These are phyloP conservation scores for Phataginus tetradactyla DNA, from an alignment of 2,797 vertebrate genomes.

Conservation along the genomic window DNA sequence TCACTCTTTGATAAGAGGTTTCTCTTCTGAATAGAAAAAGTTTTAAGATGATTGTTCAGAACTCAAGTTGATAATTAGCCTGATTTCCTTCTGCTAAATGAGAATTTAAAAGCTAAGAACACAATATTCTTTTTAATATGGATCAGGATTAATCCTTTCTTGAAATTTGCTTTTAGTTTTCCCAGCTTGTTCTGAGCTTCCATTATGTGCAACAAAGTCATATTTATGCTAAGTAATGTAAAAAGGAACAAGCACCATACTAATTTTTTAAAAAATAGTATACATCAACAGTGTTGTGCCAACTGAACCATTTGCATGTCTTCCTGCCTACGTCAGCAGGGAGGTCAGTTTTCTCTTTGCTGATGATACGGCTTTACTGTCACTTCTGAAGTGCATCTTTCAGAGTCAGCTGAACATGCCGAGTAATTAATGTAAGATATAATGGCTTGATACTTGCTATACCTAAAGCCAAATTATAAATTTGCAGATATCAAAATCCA, in stretches of 20 bases:
- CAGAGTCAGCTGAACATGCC: background rate
- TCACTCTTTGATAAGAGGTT: constrained; percentile 73
- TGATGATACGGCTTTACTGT: background rate
- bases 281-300: background rate
- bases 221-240: background rate
- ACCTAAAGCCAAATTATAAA: background rate
- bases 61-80: constrained; percentile 50
- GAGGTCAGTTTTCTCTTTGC: background rate
- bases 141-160: constrained; percentile 48
- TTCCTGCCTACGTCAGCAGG: background rate
- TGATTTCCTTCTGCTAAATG: constrained; percentile 72
- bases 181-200: background rate
- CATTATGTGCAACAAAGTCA: background rate
- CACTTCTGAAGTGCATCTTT: background rate
- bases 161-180: constrained; percentile 58
- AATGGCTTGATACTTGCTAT: background rate
- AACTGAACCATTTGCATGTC: background rate
- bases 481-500: background rate
- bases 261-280: background rate
- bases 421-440: background rate
- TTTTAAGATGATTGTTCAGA: constrained; percentile 72
- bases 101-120: constrained; percentile 74
- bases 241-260: background rate
- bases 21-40: constrained; percentile 70
- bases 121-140: constrained; percentile 46